Percentiles rank a stretch among this genome's conserved stretches.
Evolutionary conservation across 2,113 vertebrate species (phyloP).

Genomic region (Tetraodon nigroviridis): DNA sequence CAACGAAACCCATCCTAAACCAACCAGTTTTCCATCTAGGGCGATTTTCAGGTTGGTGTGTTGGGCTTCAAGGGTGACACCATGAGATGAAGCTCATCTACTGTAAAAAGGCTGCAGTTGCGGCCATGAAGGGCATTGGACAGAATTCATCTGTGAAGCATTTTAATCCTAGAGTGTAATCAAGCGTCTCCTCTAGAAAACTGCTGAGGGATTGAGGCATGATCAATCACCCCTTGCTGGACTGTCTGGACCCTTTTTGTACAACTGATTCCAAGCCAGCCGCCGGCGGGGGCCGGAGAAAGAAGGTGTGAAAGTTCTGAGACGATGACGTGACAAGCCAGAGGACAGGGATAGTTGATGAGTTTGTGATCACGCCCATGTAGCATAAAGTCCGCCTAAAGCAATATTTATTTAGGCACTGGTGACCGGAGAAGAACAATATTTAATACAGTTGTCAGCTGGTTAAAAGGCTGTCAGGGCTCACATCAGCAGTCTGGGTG

Average conservation of each 20-base stretch:
- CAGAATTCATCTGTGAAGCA: constrained; percentile 35
- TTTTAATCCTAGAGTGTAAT: constrained; percentile 66
- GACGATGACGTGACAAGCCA: not conserved
- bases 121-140: constrained; percentile 14
- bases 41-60: too few relatives aligned
- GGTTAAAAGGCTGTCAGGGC: not conserved
- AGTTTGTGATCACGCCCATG: constrained; percentile 38
- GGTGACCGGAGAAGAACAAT: not conserved
- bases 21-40: too few relatives aligned
- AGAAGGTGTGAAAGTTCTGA: constrained; percentile 28
- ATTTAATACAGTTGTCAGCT: not conserved
- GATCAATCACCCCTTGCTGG: constrained; percentile 62
- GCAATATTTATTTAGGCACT: constrained; percentile 14
- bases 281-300: constrained; percentile 13
- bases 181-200: constrained; percentile 63
- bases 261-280: constrained; percentile 44
- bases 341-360: constrained; percentile 29
- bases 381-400: constrained; percentile 15
- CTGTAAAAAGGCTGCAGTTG: constrained; percentile 3
- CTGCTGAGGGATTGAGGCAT: constrained; percentile 49
- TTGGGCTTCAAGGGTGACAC: too few relatives aligned
- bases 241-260: constrained; percentile 55
- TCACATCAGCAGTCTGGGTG: not conserved
- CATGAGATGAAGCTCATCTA: not conserved
- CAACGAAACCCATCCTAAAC: too few relatives aligned